Evolutionary conservation across 2,797 vertebrate genomes (phyloP).

Genomic region (Molossus molossus): DNA sequence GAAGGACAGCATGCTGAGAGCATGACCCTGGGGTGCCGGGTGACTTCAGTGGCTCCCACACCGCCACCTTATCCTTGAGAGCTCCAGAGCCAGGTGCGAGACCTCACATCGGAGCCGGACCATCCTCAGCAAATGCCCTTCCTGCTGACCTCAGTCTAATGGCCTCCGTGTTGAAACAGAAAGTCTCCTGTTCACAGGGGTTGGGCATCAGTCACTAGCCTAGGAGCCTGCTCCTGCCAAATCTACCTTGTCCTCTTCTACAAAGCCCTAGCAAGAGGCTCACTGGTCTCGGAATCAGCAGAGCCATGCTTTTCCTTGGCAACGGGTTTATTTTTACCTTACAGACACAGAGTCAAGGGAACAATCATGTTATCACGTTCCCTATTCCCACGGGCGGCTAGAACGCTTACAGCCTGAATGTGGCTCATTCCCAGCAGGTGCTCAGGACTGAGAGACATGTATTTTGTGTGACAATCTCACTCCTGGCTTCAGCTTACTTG

Average conservation of each 20-base stretch:
- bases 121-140: not conserved
- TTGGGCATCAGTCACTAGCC: not conserved
- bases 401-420: not conserved
- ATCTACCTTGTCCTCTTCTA: not conserved
- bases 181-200: fast-evolving
- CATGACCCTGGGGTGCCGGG: not conserved
- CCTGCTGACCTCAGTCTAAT: not conserved
- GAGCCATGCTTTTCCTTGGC: conserved; percentile 65
- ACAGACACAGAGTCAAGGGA: conserved; percentile 1
- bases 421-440: not conserved
- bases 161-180: not conserved
- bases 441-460: not conserved
- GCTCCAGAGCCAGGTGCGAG: not conserved
- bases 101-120: not conserved
- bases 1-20: not conserved
- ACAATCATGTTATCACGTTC: not conserved
- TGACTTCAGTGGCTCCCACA: not conserved
- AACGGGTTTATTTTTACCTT: conserved; percentile 76
- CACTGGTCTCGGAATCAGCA: not conserved
- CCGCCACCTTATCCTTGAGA: fast-evolving
- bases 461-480: not conserved
- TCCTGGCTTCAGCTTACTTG: not conserved
- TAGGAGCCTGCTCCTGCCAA: not conserved
- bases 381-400: not conserved
- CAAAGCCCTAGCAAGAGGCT: conserved; percentile 4